Evolutionary conservation across 2,888 invertebrate genomes (phyloP), one percentile per base, ranked within the genome.

Genomic region (Noctua comes): DNA sequence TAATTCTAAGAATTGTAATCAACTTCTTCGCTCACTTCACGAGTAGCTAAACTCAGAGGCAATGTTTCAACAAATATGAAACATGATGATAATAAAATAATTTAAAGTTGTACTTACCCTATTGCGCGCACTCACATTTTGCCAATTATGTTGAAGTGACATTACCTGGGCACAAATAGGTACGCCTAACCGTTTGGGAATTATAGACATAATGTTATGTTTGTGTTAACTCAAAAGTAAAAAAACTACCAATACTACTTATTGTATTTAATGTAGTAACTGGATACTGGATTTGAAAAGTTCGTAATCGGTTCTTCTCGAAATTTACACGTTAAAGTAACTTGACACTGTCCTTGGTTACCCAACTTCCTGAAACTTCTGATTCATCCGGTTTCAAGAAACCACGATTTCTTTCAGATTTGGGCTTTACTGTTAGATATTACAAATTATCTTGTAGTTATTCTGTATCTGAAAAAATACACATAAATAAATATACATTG

Each of bases 361-460:
- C 79, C 71, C 62, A 74, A 74, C 43, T 84, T 82, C 84, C 82
- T 79, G 84, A 71, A 74, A 79, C n/a, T 40, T 76, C 27, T 43
- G 16, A 66, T 36, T 11, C 51, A 27, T 73, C 59, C 59, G 31
- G 43, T 48, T 64, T 54, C 48, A 76, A 76, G n/a, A 54, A 43
- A 48, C 11, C 27, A 71, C 27, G 16, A 36, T 66, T 73, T 68
- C 54, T 48, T 57, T 68, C 27, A 40, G 36, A 79, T 79, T 78
- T 43, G 10, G 11, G 24, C 16, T 48, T 77, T 40, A 40, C 46
- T 40, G 13, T 62, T 62, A n/a, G n/a, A n/a, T n/a, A 31, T 21
- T 10, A 31, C 31, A 31, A 1, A 21, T 62, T 31, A 0, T 62
- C 21, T 31, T 21, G 16, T 62, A 31, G 31, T 21, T 31, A 31